These are phyloP conservation scores for Chloroceryle aenea DNA, from an alignment of 2,113 vertebrate genomes.

Conservation along the genomic window DNA sequence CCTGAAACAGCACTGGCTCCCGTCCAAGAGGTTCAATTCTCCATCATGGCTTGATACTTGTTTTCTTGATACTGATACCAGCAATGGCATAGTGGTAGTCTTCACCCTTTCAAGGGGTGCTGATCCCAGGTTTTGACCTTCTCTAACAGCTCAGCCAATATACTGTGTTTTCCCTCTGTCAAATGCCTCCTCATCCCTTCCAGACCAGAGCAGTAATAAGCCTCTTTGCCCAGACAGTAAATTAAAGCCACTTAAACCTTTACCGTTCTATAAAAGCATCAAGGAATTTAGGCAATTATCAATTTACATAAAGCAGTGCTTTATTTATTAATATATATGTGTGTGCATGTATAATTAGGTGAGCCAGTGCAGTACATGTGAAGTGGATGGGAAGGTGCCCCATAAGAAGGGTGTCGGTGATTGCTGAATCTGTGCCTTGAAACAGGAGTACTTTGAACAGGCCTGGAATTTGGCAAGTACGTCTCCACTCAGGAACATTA, in stretches of 20 bases:
- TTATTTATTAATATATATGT: neutral
- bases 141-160: neutral
- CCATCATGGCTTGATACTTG: neutral
- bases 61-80: neutral
- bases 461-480: neutral
- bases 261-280: neutral
- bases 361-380: neutral
- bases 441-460: neutral
- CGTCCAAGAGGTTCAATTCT: neutral
- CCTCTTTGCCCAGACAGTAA: neutral
- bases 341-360: neutral
- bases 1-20: neutral
- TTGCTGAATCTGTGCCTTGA: neutral
- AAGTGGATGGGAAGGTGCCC: neutral
- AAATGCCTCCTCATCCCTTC: neutral
- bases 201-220: neutral
- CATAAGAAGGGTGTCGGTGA: neutral
- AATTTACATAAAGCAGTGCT: neutral
- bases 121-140: neutral
- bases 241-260: slow-evolving; percentile 23
- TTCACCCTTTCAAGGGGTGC: neutral
- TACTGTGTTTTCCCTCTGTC: neutral
- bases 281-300: neutral
- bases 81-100: neutral
- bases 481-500: neutral